Base-by-base conservation (phyloP, 2,888 invertebrate genomes). In the Portevinia maculata region DNA sequence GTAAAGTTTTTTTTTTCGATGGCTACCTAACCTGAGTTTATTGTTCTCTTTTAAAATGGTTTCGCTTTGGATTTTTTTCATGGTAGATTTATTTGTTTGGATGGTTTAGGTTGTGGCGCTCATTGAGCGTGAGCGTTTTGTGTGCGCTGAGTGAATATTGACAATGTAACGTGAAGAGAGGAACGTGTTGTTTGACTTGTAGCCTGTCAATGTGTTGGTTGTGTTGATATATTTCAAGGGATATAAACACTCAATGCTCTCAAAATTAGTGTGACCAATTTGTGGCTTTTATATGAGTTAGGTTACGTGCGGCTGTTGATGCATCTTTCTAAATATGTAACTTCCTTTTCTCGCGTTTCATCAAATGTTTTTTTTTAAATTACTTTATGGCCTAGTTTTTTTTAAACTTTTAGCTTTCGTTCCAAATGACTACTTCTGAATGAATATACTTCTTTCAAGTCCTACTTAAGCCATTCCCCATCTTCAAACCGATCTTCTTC, bases 11-110 rank as follows among this genome's bases (percentile, higher is more conserved):
- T n/a, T 4, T 17, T 60, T 57, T 32, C 11, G 30, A 1, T 39
- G 60, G 24, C 24, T 53, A n/a, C n/a, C 13, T 75, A n/a, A 71
- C 78, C 83, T 83, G 83, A 19, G 62, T 57, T 79, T 60, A 78
- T 78, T 78, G 83, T 83, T 83, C 67, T 73, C 67, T 60, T 32
- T 32, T 46, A 13, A 34, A 65, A 41, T 53, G 17, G 46, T 17
- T 50, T 53, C 21, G 15, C 9, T 37, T 15, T 13, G 28, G 17
- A 7, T 19, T 44, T 64, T 57, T 15, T 21, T n/a, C 19, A 0
- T 19, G 15, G 46, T 50, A 9, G 17, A 13, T 57, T 57, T n/a
- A 8, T 19, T 1, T 44, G 3, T 53, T 17, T 44, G 57, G 52
- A 0, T 13, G 24, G 21, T 37, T 11, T 19, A 32, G 30, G 19